Percentiles rank a stretch among this genome's conserved stretches.
These are phyloP conservation scores for Lysandra coridon DNA, from an alignment of 2,888 invertebrate genomes.

Conservation along the genomic window DNA sequence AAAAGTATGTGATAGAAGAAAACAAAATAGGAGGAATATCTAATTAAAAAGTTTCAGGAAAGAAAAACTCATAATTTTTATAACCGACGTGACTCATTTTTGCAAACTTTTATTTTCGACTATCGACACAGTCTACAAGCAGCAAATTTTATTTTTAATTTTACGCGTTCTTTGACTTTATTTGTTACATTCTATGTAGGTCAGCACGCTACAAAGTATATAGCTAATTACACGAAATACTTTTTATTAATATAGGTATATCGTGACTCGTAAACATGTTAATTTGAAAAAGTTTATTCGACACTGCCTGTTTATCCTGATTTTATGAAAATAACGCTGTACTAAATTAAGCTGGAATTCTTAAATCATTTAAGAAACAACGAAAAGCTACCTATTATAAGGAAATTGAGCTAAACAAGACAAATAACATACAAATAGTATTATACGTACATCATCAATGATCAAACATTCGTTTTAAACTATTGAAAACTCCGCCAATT, in stretches of 20 bases:
- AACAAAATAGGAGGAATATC: not conserved
- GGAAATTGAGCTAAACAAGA: not conserved
- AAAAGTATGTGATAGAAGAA: not conserved
- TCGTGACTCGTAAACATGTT: not conserved
- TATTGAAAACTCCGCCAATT: not conserved
- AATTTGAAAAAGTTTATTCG: not conserved
- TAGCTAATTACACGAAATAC: not conserved
- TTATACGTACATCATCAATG: too few species aligned
- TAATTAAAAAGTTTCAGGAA: not conserved
- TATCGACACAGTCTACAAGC: conserved; percentile 15
- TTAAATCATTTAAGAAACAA: too few species aligned
- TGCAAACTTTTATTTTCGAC: conserved; percentile 2
- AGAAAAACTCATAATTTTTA: not conserved
- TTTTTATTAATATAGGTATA: not conserved
- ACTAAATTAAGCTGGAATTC: too few species aligned
- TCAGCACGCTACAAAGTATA: not conserved
- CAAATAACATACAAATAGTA: not conserved
- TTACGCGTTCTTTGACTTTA: conserved; percentile 22
- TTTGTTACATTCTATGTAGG: conserved; percentile 21
- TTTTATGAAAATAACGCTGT: not conserved
- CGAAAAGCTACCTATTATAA: not conserved
- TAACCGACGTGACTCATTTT: not conserved
- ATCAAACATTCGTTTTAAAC: too few species aligned
- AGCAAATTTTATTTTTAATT: conserved; percentile 18
- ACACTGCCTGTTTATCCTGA: not conserved